Evolutionary conservation across 2,888 invertebrate genomes (phyloP).

Genomic region (Acrobasis suavella): DNA sequence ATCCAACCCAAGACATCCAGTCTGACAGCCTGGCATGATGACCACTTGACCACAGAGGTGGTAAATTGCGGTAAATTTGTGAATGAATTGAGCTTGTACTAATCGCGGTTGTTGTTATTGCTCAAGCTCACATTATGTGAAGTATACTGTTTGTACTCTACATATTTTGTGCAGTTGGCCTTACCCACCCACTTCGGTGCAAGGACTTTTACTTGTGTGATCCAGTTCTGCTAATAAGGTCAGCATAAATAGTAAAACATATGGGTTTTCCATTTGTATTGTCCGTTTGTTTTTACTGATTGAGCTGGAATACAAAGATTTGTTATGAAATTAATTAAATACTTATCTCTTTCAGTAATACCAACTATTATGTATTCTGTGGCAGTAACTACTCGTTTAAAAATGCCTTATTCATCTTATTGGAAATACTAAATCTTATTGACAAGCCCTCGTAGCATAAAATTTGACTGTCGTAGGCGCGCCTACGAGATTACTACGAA

Average conservation of each 20-base stretch:
- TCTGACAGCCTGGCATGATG: no score
- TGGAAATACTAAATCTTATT: no score
- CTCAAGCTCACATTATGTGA: background rate
- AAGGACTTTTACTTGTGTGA: constrained; percentile 34
- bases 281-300: background rate
- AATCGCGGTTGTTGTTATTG: background rate
- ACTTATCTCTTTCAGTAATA: no score
- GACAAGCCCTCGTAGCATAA: background rate
- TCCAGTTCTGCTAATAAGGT: constrained; percentile 17
- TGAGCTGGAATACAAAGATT: background rate
- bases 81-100: no score
- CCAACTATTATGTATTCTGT: no score
- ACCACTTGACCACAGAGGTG: no score
- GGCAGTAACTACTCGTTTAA: no score
- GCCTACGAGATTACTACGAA: background rate
- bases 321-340: no score
- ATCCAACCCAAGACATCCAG: no score
- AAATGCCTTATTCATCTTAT: no score
- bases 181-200: constrained; percentile 27
- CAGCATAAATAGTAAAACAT: background rate
- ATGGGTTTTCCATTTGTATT: background rate
- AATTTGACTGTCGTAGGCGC: background rate
- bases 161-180: constrained; percentile 4
- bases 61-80: no score
- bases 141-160: background rate